These are phyloP conservation scores for Aramus guarauna DNA, from an alignment of 2,113 vertebrate species.

Conservation along the genomic window DNA sequence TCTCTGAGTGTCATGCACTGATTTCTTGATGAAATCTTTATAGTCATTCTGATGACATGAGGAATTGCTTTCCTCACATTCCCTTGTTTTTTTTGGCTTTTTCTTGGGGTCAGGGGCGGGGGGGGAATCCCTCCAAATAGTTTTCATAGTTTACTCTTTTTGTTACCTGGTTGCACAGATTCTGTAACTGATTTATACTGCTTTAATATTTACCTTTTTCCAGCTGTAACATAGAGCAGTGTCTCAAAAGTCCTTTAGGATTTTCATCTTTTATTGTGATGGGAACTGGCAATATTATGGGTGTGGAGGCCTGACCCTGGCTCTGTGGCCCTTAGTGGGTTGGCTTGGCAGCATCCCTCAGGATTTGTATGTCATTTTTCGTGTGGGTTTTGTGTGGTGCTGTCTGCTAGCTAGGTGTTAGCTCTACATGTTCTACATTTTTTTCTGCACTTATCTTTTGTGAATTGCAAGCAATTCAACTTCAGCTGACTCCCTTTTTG, in stretches of 20 bases:
- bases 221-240: neutral
- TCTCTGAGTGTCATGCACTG: neutral
- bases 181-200: neutral
- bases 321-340: neutral
- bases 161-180: neutral
- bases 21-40: neutral
- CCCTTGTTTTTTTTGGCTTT: neutral
- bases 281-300: neutral
- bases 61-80: neutral
- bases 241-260: neutral
- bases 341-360: neutral
- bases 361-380: neutral
- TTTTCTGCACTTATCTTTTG: neutral
- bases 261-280: neutral
- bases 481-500: neutral
- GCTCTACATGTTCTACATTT: neutral
- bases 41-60: neutral
- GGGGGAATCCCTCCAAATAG: accelerated
- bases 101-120: too few relatives aligned
- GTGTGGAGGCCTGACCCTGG: neutral
- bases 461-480: neutral
- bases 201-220: neutral
- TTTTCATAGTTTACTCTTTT: neutral
- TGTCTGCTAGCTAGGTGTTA: neutral
- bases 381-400: neutral